Base-by-base conservation (phyloP, 2,113 vertebrate species). In the Oryzias curvinotus region DNA sequence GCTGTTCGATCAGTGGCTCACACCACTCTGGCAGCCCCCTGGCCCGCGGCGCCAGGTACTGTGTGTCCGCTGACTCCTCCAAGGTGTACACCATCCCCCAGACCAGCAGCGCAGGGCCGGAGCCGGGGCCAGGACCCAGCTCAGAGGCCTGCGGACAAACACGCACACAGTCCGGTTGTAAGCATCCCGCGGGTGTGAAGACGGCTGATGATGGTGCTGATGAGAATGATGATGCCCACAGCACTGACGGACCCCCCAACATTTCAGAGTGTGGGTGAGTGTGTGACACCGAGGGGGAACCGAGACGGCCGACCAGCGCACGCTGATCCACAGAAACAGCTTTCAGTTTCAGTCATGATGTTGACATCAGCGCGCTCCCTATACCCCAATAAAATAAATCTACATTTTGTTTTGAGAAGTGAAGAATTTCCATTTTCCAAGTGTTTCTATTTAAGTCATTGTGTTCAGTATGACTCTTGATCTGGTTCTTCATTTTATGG, bases 11-110 rank as follows among this genome's bases (percentile, higher is more conserved):
- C 88, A 97, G 95, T 80, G 96, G 96, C 41, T 98, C 95, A 8
- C 95, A 94, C 80, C 96, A 95, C 82, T 95, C 94, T 62, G 94
- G 93, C 88, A 98, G 96, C 84, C 94, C 95, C 4, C 93, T 94
- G 1, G 87, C 93, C 41, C 94, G 94, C 58, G 93, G 93, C 60
- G 92, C 94, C 65, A 93, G 95, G 76, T 90, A 87, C 78, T 93
- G 89, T 41, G 90, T 94, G 36, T 96, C 94, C 17, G 89, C 96
- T 78, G 96, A 98, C 88, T 93, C 92, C 15, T 95, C 95, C 89
- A 95, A 94, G 90, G 95, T 94, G 73, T 95, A 95, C 79, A 96
- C 96, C 83, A 92, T 96, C 72, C 92, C 95, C 0, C 94, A 96
- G 84, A 78, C 84, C 23, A 85, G 87, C 68, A 92, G 91, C 19